Evolutionary conservation across 2,888 invertebrate genomes (phyloP), one percentile per base, ranked within the genome.

Genomic region (Blastobasis adustella): DNA sequence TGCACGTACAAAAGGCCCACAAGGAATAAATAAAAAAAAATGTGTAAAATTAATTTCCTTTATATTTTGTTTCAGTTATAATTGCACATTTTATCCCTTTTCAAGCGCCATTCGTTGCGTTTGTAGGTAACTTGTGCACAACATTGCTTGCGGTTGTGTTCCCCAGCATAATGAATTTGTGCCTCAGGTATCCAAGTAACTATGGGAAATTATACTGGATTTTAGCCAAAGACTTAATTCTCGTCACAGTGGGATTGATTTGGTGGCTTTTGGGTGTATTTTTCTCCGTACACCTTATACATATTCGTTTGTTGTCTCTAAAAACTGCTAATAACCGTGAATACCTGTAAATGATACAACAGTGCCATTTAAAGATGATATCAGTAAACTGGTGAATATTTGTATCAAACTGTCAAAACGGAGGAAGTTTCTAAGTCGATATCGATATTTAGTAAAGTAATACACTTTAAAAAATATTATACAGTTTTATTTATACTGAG

Each of bases 71-170:
- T 79, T 53, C 76, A 83, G 84, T 82, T 70, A 0, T 63, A 0
- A 57, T 80, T n/a, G 62, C 69, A 48, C 79, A 75, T 55, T 2
- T 64, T 0, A 52, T 76, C 6, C 80, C 81, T 4, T 74, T 74
- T 45, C 83, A 82, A 76, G 79, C 69, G 0, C 74, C 82, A 0
- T 70, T 82, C 51, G 73, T 83, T 1, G 76, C 81, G 0, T 79
- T 82, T 49, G 76, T 79, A 7, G 82, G 82, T 0, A 78, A 73
- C 51, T 58, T 82, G 1, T 81, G 80, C 55, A 79, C 80, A 0
- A 68, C 75, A 0, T 54, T 77, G 50, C 58, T 81, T 5, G 67
- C 74, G 0, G 52, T 83, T 0, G 73, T 82, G 0, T 83, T 78
- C 50, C 83, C 83, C 0, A 76, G 80, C 0, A 48, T 77, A 41